These are phyloP conservation scores for Pangasius mekongensis DNA, from an alignment of 2,797 vertebrate species.

Conservation along the genomic window DNA sequence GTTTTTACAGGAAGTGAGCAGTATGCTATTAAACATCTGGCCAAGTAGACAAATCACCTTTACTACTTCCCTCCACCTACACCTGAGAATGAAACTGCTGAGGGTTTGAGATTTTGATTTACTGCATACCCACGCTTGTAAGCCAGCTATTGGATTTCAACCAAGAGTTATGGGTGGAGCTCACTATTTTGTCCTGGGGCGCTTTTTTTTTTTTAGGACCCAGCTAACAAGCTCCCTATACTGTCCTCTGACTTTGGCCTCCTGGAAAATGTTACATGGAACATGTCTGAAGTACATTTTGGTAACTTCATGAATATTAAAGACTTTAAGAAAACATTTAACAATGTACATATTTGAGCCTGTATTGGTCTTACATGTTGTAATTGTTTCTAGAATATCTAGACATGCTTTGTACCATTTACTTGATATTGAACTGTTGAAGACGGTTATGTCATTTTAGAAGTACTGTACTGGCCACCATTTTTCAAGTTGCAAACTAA, in stretches of 20 bases:
- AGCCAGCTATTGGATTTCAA: background rate
- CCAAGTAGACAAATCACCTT: constrained; percentile 40
- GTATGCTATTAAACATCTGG: constrained; percentile 56
- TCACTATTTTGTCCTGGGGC: background rate
- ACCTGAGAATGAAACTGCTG: constrained; percentile 17
- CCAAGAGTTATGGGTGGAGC: background rate
- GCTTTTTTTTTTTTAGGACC: background rate
- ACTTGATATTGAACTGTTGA: background rate
- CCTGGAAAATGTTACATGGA: background rate
- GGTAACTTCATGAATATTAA: background rate
- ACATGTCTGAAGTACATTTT: background rate
- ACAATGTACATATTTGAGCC: background rate
- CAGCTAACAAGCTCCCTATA: background rate
- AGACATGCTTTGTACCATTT: background rate
- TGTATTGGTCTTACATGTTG: background rate
- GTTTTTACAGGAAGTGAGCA: constrained; percentile 57
- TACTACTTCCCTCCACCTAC: constrained; percentile 1
- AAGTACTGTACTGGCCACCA: background rate
- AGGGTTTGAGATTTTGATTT: background rate
- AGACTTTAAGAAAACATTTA: background rate
- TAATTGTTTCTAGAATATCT: background rate
- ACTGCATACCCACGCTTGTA: background rate
- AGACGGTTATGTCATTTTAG: background rate
- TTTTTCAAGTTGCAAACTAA: constrained; percentile 1
- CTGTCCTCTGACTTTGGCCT: background rate